A percentile compares a stretch with the other conserved stretches of the same genome.
These are phyloP conservation scores for Phyllotreta striolata DNA, from an alignment of 2,888 invertebrate species.

Conservation along the genomic window DNA sequence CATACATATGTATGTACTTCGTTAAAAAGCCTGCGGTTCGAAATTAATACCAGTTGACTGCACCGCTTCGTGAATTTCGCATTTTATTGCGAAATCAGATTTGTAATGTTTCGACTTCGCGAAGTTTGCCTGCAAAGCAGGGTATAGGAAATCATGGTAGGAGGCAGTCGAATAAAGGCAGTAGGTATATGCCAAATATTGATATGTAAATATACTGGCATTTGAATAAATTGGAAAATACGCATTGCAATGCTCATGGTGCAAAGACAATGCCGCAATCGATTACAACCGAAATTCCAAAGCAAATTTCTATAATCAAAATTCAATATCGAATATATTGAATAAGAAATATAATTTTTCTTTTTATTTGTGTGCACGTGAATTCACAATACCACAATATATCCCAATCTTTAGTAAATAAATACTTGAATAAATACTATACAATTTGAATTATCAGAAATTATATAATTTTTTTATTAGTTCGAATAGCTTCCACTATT, in stretches of 20 bases:
- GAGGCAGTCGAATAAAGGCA: not conserved
- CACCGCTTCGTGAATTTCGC: too few relatives aligned
- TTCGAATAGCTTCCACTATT: too few relatives aligned
- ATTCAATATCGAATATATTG: slow-evolving; percentile 11
- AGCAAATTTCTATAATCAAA: slow-evolving; percentile 10
- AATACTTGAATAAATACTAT: too few relatives aligned
- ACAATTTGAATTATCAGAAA: too few relatives aligned
- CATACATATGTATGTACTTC: not conserved
- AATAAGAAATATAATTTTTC: slow-evolving; percentile 10
- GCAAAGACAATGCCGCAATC: slow-evolving; percentile 13
- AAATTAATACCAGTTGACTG: too few relatives aligned
- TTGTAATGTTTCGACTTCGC: not conserved
- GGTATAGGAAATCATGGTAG: slow-evolving; percentile 3
- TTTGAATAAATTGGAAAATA: slow-evolving; percentile 18
- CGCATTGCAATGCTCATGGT: slow-evolving; percentile 3
- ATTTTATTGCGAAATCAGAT: too few relatives aligned
- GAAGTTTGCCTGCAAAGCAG: not conserved
- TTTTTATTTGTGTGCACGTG: not conserved
- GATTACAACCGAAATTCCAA: slow-evolving; percentile 12
- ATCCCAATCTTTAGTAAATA: not conserved
- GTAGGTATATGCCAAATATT: slow-evolving; percentile 15
- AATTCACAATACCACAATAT: slow-evolving; percentile 1
- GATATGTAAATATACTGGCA: slow-evolving; percentile 9
- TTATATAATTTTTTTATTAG: too few relatives aligned
- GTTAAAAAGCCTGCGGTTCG: not conserved